Conservation (phyloP, 2,113 vertebrate species). For the Corvus moneduloides region DNA sequence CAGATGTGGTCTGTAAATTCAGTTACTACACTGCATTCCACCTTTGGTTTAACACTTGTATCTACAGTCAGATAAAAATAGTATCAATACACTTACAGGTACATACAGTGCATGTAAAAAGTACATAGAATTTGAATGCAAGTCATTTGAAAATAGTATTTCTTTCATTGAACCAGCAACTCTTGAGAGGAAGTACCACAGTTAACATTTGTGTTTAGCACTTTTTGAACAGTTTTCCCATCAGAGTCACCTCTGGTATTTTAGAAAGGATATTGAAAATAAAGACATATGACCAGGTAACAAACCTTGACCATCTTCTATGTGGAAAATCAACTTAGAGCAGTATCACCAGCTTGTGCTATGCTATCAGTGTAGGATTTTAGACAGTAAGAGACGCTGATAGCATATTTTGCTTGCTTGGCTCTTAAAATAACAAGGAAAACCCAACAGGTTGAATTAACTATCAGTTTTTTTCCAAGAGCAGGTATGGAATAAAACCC, state of each 20-base stretch:
- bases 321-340: neutral
- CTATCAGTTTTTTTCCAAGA: neutral
- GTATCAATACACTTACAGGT: neutral
- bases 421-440: neutral
- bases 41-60: conserved; percentile 88
- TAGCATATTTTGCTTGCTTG: neutral
- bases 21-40: conserved; percentile 98
- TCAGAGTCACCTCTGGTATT: neutral
- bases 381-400: neutral
- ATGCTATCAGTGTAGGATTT: neutral
- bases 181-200: neutral
- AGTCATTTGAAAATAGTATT: neutral
- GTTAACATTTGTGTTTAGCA: neutral
- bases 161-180: neutral
- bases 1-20: conserved; percentile 99
- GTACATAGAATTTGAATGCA: neutral
- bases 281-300: neutral
- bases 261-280: neutral
- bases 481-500: neutral
- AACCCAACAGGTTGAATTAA: neutral
- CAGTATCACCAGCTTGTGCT: neutral
- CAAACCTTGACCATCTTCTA: neutral
- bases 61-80: conserved; percentile 73
- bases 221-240: neutral
- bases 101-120: neutral